A percentile compares a stretch with the other conserved stretches of the same genome.
These are phyloP conservation scores for Brachionichthys hirsutus DNA, from an alignment of 2,113 vertebrate genomes.

Conservation along the genomic window DNA sequence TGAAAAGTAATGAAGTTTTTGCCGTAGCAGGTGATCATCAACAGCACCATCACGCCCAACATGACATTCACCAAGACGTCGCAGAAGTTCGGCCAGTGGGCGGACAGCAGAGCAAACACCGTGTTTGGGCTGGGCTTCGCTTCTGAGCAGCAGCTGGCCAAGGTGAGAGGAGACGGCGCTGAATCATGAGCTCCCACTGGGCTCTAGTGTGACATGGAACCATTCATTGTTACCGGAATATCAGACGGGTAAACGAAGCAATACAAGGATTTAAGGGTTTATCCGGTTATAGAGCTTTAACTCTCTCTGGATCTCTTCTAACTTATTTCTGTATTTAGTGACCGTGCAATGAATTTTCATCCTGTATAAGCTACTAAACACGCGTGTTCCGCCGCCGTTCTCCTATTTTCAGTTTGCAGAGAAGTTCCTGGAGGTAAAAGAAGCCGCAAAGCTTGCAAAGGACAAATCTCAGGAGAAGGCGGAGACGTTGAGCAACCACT, in stretches of 20 bases:
- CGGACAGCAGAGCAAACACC: constrained; percentile 96
- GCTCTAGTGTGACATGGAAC: not conserved
- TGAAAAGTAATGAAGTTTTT: too few relatives aligned
- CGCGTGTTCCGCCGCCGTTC: constrained; percentile 7
- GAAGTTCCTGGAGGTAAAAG: constrained; percentile 97
- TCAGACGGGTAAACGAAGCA: not conserved
- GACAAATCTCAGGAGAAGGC: constrained; percentile 95
- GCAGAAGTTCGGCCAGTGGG: constrained; percentile 98
- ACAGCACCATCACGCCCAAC: constrained; percentile 97
- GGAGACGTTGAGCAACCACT: constrained; percentile 90
- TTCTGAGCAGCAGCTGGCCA: constrained; percentile 90
- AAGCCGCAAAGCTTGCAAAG: constrained; percentile 89
- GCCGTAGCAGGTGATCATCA: constrained; percentile 89
- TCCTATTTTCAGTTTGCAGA: constrained; percentile 90
- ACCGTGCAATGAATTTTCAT: not conserved
- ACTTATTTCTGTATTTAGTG: constrained; percentile 1
- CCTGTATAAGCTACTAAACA: constrained; percentile 12
- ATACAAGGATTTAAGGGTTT: too few relatives aligned
- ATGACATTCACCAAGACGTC: constrained; percentile 99
- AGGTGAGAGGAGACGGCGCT: constrained; percentile 76
- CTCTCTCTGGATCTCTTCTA: not conserved
- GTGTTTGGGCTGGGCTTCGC: constrained; percentile 95
- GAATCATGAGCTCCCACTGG: not conserved
- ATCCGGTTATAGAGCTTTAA: not conserved
- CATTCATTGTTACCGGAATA: not conserved